Evolutionary conservation across 2,888 invertebrate genomes (phyloP).

Genomic region (Cacoxenus indagator): DNA sequence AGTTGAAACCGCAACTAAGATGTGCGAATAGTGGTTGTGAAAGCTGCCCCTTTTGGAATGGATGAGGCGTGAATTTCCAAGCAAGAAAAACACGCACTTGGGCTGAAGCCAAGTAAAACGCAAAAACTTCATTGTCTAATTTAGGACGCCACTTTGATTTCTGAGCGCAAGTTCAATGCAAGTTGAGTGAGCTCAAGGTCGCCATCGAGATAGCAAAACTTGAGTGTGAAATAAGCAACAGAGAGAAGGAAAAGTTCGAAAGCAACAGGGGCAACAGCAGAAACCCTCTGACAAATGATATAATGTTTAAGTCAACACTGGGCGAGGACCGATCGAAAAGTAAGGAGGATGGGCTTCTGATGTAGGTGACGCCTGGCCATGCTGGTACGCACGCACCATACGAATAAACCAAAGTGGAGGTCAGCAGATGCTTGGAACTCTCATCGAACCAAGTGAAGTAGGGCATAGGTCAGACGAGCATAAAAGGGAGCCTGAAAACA

Average conservation of each 20-base stretch:
- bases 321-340: not conserved
- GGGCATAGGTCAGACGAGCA: not conserved
- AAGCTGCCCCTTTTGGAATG: too few relatives aligned
- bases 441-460: not conserved
- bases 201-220: not conserved
- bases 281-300: not conserved
- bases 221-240: not conserved
- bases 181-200: not conserved
- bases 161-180: not conserved
- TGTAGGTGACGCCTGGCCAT: too few relatives aligned
- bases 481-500: not conserved
- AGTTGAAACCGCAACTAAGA: too few relatives aligned
- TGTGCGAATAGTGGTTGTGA: too few relatives aligned
- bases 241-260: not conserved
- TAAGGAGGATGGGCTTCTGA: not conserved
- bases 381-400: not conserved
- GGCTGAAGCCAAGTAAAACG: too few relatives aligned
- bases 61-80: too few relatives aligned
- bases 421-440: not conserved
- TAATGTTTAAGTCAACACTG: slow-evolving; percentile 1
- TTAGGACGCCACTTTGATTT: not conserved
- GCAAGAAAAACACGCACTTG: too few relatives aligned
- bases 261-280: not conserved
- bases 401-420: not conserved
- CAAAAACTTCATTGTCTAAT: not conserved